Conservation (phyloP, 2,113 vertebrate genomes). For the Percopsis transmontana region DNA sequence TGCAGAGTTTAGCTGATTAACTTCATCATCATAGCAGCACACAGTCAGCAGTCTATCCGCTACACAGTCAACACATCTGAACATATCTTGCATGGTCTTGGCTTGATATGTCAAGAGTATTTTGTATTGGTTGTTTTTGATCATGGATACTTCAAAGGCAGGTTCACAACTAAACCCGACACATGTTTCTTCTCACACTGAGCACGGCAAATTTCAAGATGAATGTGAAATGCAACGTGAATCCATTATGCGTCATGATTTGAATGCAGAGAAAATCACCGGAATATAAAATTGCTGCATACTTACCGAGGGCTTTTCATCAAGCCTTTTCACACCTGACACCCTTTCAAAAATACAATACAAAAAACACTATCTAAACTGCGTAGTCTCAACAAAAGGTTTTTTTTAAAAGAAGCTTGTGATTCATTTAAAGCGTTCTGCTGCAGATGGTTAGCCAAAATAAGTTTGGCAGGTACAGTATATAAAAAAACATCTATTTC, state of each 20-base stretch:
- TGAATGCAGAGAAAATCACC: slow-evolving; percentile 21
- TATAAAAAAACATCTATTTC: too few relatives aligned
- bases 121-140: slow-evolving; percentile 8
- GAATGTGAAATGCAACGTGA: slow-evolving; percentile 12
- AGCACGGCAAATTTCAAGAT: slow-evolving; percentile 1
- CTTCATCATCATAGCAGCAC: slow-evolving; percentile 18
- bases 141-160: slow-evolving; percentile 12
- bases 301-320: slow-evolving; percentile 44
- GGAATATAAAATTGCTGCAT: slow-evolving; percentile 24
- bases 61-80: slow-evolving; percentile 7
- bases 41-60: slow-evolving; percentile 19
- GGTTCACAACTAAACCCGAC: slow-evolving; percentile 15
- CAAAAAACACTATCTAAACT: slow-evolving; percentile 19
- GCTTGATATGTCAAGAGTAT: not conserved
- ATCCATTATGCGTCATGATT: slow-evolving; percentile 11
- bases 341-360: slow-evolving; percentile 42
- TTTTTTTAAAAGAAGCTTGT: slow-evolving; percentile 20
- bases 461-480: too few relatives aligned
- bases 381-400: slow-evolving; percentile 8
- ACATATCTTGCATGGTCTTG: slow-evolving; percentile 33
- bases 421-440: slow-evolving; percentile 6
- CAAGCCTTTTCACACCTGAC: slow-evolving; percentile 49
- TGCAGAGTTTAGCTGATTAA: slow-evolving; percentile 3
- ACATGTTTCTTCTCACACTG: not conserved
- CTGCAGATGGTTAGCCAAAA: slow-evolving; percentile 5